Evolutionary conservation across 2,797 vertebrate species (phyloP), one percentile per base, ranked within the genome.

Genomic region (Xerus rutilus): DNA sequence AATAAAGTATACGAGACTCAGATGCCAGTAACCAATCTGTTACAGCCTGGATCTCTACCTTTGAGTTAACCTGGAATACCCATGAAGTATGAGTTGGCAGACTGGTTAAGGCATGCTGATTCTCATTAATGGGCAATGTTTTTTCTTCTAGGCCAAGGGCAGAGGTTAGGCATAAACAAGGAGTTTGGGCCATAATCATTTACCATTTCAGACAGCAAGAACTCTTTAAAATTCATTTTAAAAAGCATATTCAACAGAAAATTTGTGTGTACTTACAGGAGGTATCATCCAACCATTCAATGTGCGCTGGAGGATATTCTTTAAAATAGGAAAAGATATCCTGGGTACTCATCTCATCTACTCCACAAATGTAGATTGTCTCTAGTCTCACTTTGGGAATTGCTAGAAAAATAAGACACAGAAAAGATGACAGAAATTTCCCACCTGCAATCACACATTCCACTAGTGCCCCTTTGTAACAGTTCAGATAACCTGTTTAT

Each of bases 321-420:
- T 99, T 99, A 97, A 99, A 99, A 93, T 99, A 99, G 9, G 98
- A 98, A 78, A 99, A 99, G 89, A 99, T 98, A 83, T 99, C 99
- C 97, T 99, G 99, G 5, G 99, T 99, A 97, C 99, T 99, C 99
- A 99, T 99, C 97, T 99, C 99, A 92, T 99, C 99, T 45, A 99
- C 99, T 0, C 99, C 99, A 1, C 98, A 98, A 96, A 99, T 98
- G 54, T 99, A 98, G 95, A 99, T 98, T 0, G 99, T 99, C 98
- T 99, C 99, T 98, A 99, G 92, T 1, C 99, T 99, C 93, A 99
- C 98, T 73, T 98, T 99, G 59, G 99, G 99, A 95, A 99, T 99
- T n/a, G 99, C 99, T 99, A 70, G 59, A 86, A 98, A 98, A 91
- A 98, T 23, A 97, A 52, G 87, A 17, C 79, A 62, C 72, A 96